These are phyloP conservation scores for Tragopan temminckii DNA, from an alignment of 2,797 vertebrate genomes.

Conservation along the genomic window DNA sequence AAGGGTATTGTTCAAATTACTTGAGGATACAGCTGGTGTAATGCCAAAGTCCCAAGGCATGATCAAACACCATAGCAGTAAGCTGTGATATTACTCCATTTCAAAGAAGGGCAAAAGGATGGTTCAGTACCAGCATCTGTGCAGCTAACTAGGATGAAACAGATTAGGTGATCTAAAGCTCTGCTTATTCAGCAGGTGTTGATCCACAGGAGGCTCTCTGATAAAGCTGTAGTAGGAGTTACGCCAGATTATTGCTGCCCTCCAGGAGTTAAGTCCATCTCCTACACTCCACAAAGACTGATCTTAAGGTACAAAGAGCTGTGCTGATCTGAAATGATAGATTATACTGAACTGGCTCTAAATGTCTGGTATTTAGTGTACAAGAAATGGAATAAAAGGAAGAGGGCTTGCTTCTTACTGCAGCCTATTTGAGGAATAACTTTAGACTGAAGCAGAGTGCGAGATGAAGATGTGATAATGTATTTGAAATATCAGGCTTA, in stretches of 20 bases:
- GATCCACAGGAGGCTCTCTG: not conserved
- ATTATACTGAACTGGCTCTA: not conserved
- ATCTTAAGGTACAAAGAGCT: not conserved
- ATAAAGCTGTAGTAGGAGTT: not conserved
- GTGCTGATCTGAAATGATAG: not conserved
- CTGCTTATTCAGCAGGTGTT: not conserved
- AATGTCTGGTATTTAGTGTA: not conserved
- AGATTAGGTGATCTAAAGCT: not conserved
- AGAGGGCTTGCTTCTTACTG: not conserved
- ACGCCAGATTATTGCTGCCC: not conserved
- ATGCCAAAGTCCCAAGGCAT: not conserved
- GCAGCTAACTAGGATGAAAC: not conserved
- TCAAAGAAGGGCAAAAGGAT: not conserved
- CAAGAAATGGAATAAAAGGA: not conserved
- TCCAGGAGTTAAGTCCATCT: not conserved
- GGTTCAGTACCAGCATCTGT: not conserved
- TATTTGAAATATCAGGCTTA: conserved; percentile 22
- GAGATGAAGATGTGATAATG: conserved; percentile 9
- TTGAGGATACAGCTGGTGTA: conserved; percentile 5
- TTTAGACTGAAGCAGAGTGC: not conserved
- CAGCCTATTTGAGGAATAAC: not conserved
- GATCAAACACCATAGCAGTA: not conserved
- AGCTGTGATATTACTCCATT: not conserved
- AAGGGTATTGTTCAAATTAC: not conserved
- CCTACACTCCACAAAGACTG: not conserved